These are phyloP conservation scores for Mesochorus sp. DNA, from an alignment of 2,888 invertebrate species.

Conservation along the genomic window DNA sequence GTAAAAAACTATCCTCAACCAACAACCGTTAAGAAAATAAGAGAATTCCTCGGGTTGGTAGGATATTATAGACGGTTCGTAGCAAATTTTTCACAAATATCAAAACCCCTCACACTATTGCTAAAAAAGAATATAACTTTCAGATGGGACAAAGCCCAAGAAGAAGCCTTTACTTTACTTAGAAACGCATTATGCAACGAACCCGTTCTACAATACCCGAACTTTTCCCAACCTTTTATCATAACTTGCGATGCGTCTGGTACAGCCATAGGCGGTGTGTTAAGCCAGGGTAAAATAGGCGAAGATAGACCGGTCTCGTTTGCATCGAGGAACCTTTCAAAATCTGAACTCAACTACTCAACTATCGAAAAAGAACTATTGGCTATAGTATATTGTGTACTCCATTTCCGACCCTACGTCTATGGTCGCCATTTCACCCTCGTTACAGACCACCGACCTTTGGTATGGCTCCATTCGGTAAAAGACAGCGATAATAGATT, in stretches of 20 bases:
- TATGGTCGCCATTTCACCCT: slow-evolving; percentile 49
- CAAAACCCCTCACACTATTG: slow-evolving; percentile 56
- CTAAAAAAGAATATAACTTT: slow-evolving; percentile 44
- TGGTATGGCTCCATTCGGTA: slow-evolving; percentile 33
- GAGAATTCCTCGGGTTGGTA: slow-evolving; percentile 61
- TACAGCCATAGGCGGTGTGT: slow-evolving; percentile 50
- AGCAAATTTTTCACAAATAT: slow-evolving; percentile 57
- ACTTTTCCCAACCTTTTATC: slow-evolving; percentile 47
- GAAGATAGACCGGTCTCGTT: slow-evolving; percentile 53
- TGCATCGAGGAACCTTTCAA: slow-evolving; percentile 38
- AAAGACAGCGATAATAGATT: slow-evolving; percentile 5
- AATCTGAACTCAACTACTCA: slow-evolving; percentile 54
- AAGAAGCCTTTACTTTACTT: slow-evolving; percentile 38
- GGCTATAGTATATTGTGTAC: slow-evolving; percentile 35
- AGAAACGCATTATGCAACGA: slow-evolving; percentile 29
- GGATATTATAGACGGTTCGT: slow-evolving; percentile 65
- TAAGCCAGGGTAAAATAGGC: slow-evolving; percentile 51
- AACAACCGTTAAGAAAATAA: slow-evolving; percentile 54
- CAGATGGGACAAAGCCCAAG: slow-evolving; percentile 26
- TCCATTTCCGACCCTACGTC: slow-evolving; percentile 50
- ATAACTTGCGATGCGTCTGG: slow-evolving; percentile 59
- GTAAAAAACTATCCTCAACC: slow-evolving; percentile 45
- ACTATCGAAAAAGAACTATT: slow-evolving; percentile 60
- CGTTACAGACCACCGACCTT: slow-evolving; percentile 55
- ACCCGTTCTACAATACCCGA: slow-evolving; percentile 55